These are phyloP conservation scores for Sclerurus mexicanus DNA, from an alignment of 2,113 vertebrate species.

Conservation along the genomic window DNA sequence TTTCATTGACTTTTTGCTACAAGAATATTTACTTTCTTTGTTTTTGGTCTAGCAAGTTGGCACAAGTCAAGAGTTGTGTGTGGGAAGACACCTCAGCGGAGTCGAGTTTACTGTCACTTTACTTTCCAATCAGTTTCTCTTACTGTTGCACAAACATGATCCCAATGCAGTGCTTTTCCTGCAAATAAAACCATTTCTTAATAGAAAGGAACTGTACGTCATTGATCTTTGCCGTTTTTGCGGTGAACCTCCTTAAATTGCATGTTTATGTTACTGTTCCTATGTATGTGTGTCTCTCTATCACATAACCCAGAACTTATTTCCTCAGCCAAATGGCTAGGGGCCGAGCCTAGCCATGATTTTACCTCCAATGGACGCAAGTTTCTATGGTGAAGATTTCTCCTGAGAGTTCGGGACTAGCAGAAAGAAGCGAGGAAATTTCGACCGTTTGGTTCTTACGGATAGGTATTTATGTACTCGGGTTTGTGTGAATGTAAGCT, in stretches of 20 bases:
- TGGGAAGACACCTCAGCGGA: slow-evolving; percentile 45
- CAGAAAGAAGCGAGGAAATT: slow-evolving; percentile 98
- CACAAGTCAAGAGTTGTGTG: slow-evolving; percentile 38
- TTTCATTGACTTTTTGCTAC: slow-evolving; percentile 5
- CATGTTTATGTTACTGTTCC: slow-evolving; percentile 89
- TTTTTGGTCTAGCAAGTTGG: slow-evolving; percentile 55
- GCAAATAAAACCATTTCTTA: not conserved
- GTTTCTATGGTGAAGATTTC: slow-evolving; percentile 96
- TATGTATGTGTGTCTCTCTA: slow-evolving; percentile 99
- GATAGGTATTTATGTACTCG: slow-evolving; percentile 99
- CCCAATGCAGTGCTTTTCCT: not conserved
- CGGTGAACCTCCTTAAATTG: slow-evolving; percentile 87
- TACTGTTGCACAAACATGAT: not conserved
- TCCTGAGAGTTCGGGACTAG: slow-evolving; percentile 95
- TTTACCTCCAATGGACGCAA: slow-evolving; percentile 92
- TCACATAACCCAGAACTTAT: slow-evolving; percentile 97
- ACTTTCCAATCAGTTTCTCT: slow-evolving; percentile 45
- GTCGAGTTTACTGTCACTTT: slow-evolving; percentile 39
- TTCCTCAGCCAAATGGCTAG: slow-evolving; percentile 98
- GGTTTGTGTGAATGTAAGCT: slow-evolving; percentile 99
- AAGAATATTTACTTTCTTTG: slow-evolving; percentile 35
- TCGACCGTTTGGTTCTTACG: slow-evolving; percentile 99
- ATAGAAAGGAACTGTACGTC: slow-evolving; percentile 7
- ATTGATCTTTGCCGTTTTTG: slow-evolving; percentile 42
- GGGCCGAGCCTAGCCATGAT: slow-evolving; percentile 94